Conservation (phyloP, 2,888 invertebrate genomes). For the Euproctis similis region DNA sequence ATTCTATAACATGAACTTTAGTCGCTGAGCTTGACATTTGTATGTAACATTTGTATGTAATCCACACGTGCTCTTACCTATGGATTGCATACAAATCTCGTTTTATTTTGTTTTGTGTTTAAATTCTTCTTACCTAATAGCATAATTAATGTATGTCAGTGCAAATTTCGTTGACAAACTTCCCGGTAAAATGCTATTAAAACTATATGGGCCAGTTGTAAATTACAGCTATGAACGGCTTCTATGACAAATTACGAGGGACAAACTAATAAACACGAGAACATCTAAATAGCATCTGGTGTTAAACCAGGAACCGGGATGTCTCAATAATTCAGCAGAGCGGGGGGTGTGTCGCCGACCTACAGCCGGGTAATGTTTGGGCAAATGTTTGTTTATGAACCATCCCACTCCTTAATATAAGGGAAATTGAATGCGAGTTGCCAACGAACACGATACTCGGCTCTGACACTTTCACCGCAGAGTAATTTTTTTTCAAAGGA, state of each 20-base stretch:
- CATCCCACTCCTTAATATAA: constrained; percentile 15
- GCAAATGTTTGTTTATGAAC: constrained; percentile 48
- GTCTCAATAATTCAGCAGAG: constrained; percentile 46
- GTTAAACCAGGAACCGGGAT: constrained; percentile 45
- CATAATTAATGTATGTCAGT: constrained; percentile 16
- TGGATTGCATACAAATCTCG: too few species aligned
- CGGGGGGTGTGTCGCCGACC: constrained; percentile 15
- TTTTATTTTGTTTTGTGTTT: too few species aligned
- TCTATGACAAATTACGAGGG: constrained; percentile 58
- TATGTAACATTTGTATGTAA: too few species aligned
- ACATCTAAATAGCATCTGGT: constrained; percentile 52
- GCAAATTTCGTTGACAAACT: constrained; percentile 25
- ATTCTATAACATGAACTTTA: too few species aligned
- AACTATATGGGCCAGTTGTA: constrained; percentile 29
- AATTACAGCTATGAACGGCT: constrained; percentile 54
- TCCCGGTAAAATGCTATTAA: constrained; percentile 32
- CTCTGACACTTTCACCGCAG: constrained; percentile 20
- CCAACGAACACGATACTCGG: constrained; percentile 11
- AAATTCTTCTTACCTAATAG: too few species aligned
- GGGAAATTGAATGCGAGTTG: constrained; percentile 19
- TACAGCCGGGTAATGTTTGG: constrained; percentile 33
- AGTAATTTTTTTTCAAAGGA: constrained; percentile 31
- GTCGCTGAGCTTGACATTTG: too few species aligned
- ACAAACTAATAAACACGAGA: constrained; percentile 46
- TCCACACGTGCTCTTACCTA: too few species aligned